Base-by-base conservation (phyloP, 2,888 invertebrate genomes). In the Spialia ferax region DNA sequence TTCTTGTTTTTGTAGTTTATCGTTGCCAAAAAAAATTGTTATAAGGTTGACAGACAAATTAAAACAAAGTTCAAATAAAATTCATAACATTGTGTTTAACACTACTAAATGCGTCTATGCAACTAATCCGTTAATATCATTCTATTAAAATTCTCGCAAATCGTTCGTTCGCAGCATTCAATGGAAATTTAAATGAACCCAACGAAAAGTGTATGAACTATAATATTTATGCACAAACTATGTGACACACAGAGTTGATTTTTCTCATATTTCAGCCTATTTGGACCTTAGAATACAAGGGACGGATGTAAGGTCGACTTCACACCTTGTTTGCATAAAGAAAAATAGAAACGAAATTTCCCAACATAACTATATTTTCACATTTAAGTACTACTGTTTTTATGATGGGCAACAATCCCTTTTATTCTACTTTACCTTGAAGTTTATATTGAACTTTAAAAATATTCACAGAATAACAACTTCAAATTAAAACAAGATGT, bases 131-230 rank as follows among this genome's bases (percentile, higher is more conserved):
- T 35, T 6, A 29, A 10, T 26, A 48, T 13, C 20, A 48, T 26
- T 42, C n/a, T 26, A 60, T 22, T 62, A n/a, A 35, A 26, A 35
- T 61, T 42, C n/a, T 69, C 61, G 65, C 23, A 38, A 61, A 59
- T 69, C 69, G 69, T 69, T 69, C 69, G 69, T 69, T 65, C 65
- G 61, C 61, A 64, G 29, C 23, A 22, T 56, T 26, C 2, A 45
- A 23, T 13, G 38, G 11, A 5, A 57, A 13, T 55, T 55, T 10
- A 35, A 0, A 10, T 20, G 7, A 38, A 57, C 35, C 13, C 20
- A 38, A 5, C 35, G 35, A 56, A 55, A 55, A 55, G 29, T 55
- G 18, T n/a, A n/a, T n/a, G n/a, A n/a, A n/a, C n/a, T n/a, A n/a
- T n/a, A n/a, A n/a, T n/a, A 29, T 2, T n/a, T 35, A 35, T 32